Conservation (phyloP, 2,113 vertebrate species). For the Actenoides lindsayi region DNA sequence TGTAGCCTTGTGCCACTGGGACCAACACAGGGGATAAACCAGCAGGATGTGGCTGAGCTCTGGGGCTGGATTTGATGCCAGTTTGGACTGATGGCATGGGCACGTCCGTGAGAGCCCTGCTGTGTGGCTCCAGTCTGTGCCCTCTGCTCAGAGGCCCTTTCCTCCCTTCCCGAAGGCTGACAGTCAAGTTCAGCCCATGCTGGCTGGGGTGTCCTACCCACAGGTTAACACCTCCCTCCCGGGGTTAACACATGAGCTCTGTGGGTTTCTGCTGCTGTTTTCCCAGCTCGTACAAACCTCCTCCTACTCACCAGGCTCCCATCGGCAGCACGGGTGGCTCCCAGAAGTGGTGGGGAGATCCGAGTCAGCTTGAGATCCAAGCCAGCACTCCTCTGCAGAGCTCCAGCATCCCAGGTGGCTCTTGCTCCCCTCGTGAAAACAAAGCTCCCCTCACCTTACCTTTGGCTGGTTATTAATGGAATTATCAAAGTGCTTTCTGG, state of each 20-base stretch:
- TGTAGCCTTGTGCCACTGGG: fast-evolving
- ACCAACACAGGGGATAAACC: fast-evolving
- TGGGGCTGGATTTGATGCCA: neutral
- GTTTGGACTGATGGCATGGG: fast-evolving
- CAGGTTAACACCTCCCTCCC: too few relatives aligned
- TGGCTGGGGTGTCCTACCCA: fast-evolving
- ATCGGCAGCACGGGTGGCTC: neutral
- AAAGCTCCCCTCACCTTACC: neutral
- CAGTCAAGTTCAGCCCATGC: fast-evolving
- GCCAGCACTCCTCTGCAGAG: neutral
- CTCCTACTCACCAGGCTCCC: neutral
- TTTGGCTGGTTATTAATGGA: neutral
- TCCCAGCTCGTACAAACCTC: neutral
- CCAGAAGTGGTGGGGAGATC: neutral
- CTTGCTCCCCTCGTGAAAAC: fast-evolving
- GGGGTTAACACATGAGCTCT: neutral
- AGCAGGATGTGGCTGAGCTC: neutral
- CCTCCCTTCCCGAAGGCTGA: too few relatives aligned
- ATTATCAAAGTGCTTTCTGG: neutral
- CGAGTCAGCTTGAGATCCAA: neutral
- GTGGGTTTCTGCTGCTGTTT: neutral
- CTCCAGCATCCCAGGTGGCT: neutral
- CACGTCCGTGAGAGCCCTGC: neutral
- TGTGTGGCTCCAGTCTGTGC: neutral
- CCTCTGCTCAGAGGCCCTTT: too few relatives aligned